Conservation (phyloP, 2,888 invertebrate species). For the Pheosia gnoma region DNA sequence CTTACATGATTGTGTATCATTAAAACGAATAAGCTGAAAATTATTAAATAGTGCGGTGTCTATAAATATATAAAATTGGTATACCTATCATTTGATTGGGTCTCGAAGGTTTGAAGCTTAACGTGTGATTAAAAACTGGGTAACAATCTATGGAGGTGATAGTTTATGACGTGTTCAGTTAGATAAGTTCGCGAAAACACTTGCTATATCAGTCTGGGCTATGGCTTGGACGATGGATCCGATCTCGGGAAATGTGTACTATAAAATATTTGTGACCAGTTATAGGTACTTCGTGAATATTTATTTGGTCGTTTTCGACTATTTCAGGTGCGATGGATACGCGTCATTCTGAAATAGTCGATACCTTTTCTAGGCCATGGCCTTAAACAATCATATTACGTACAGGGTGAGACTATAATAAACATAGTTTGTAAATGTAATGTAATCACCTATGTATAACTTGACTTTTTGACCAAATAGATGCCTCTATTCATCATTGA, state of each 20-base stretch:
- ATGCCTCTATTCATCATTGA: slow-evolving; percentile 12
- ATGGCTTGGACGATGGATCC: slow-evolving; percentile 12
- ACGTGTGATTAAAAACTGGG: slow-evolving; percentile 20
- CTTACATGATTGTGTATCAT: background rate
- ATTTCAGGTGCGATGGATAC: background rate
- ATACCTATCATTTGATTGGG: slow-evolving; percentile 33
- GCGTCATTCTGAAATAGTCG: background rate
- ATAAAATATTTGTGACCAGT: background rate
- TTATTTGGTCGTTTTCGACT: background rate
- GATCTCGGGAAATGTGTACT: background rate
- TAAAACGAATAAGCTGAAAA: background rate
- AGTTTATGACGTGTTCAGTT: slow-evolving; percentile 52
- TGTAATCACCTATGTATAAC: slow-evolving; percentile 21
- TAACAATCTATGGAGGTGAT: slow-evolving; percentile 35
- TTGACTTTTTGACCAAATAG: slow-evolving; percentile 31
- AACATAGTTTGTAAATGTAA: slow-evolving; percentile 29
- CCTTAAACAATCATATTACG: slow-evolving; percentile 28
- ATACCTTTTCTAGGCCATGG: slow-evolving; percentile 8
- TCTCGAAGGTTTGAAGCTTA: slow-evolving; percentile 7
- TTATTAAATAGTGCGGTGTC: background rate
- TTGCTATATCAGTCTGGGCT: slow-evolving; percentile 23
- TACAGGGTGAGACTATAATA: slow-evolving; percentile 44
- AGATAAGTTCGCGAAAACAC: slow-evolving; percentile 36
- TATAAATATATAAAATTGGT: slow-evolving; percentile 13
- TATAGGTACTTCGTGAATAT: background rate